Conservation (phyloP, 2,888 invertebrate species). For the Acanthosepion esculentum region DNA sequence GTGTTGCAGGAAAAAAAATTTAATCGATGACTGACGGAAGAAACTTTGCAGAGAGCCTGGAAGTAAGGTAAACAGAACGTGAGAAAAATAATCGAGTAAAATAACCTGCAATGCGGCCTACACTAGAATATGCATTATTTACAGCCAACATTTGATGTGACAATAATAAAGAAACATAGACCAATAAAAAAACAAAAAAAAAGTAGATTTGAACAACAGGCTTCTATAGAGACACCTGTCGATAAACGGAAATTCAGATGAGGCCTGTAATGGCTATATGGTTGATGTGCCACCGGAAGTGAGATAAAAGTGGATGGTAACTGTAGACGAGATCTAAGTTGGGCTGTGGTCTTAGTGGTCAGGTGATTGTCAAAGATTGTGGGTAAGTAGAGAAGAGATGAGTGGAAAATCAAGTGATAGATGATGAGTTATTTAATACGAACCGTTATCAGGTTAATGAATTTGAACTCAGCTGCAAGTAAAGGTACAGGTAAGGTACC, state of each 20-base stretch:
- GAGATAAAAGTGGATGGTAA: background rate
- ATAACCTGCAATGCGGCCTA: background rate
- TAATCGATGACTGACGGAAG: too few species aligned
- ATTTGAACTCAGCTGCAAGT: too few species aligned
- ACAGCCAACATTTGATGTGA: background rate
- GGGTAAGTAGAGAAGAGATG: background rate
- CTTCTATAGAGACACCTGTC: background rate
- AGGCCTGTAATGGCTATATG: background rate
- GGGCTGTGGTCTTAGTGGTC: background rate
- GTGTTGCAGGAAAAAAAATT: too few species aligned
- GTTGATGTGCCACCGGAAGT: background rate
- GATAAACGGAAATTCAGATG: slow-evolving; percentile 16
- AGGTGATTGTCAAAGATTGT: background rate
- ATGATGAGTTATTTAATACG: too few species aligned
- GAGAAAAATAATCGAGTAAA: background rate
- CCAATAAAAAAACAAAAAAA: background rate
- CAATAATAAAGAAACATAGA: background rate
- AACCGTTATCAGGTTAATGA: too few species aligned
- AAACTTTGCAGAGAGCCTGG: too few species aligned
- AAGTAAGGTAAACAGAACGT: too few species aligned
- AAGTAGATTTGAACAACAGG: background rate
- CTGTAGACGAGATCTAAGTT: background rate
- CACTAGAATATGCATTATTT: background rate
- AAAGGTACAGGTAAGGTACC: too few species aligned
- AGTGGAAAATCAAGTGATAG: too few species aligned